phyloP scores from a whole-genome alignment of 2,113 vertebrate genomes.

The Mionectes macconnelli region DNA sequence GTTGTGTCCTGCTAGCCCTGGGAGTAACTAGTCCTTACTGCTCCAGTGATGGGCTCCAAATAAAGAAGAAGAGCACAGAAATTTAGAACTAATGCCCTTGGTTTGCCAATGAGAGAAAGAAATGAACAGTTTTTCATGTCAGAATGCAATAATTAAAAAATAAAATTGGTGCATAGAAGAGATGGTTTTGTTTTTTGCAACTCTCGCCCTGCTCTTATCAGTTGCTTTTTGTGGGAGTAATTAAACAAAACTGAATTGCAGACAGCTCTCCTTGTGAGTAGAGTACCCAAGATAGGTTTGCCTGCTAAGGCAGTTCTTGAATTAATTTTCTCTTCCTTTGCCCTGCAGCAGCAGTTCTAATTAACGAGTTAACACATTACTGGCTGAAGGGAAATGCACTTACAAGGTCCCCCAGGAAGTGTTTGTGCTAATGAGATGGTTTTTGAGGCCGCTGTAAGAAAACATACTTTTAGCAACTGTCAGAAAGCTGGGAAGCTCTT shows the following conservation, averaged over 20 bases:
- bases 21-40: background rate
- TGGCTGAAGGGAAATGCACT: slow-evolving; percentile 67
- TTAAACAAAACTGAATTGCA: slow-evolving; percentile 67
- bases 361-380: slow-evolving; percentile 68
- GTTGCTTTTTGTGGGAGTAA: slow-evolving; percentile 65
- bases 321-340: slow-evolving; percentile 67
- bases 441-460: slow-evolving; percentile 54
- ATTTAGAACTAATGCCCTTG: slow-evolving; percentile 32
- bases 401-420: slow-evolving; percentile 60
- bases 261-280: slow-evolving; percentile 62
- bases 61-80: background rate
- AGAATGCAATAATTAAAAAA: slow-evolving; percentile 35
- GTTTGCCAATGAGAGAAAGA: background rate
- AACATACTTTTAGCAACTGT: slow-evolving; percentile 36
- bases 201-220: slow-evolving; percentile 42
- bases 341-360: slow-evolving; percentile 68
- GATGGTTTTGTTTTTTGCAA: slow-evolving; percentile 11
- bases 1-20: background rate
- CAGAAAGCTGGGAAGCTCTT: slow-evolving; percentile 12
- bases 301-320: slow-evolving; percentile 60
- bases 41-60: background rate
- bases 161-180: slow-evolving; percentile 4
- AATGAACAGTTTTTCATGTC: background rate
- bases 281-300: slow-evolving; percentile 49
- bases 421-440: slow-evolving; percentile 59